phyloP scores from a whole-genome alignment of 92 coral and sea anemone genomes.

The Heteractis magnifica region DNA sequence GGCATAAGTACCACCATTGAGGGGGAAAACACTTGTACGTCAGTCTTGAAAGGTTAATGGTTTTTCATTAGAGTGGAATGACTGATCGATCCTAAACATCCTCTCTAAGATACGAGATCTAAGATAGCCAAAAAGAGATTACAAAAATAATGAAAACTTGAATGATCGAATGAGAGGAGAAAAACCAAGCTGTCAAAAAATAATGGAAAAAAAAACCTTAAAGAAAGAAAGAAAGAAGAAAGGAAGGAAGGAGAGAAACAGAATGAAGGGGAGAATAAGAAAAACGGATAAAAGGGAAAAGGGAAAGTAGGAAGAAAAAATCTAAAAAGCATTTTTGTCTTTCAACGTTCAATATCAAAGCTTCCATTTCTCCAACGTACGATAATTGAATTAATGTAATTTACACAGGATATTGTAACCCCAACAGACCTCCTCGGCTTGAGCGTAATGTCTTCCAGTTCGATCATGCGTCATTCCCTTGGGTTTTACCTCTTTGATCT shows the following conservation, averaged over 20 bases:
- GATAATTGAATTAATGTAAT: too few relatives aligned
- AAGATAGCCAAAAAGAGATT: neutral
- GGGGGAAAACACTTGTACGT: too few relatives aligned
- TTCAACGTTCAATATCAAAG: neutral
- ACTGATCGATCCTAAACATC: neutral
- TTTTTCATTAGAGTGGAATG: neutral
- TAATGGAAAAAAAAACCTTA: too few relatives aligned
- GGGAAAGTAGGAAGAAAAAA: neutral
- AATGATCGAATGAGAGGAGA: neutral
- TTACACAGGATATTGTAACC: too few relatives aligned
- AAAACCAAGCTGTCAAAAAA: too few relatives aligned
- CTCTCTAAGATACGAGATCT: too few relatives aligned
- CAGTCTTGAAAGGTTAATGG: too few relatives aligned
- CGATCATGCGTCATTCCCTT: too few relatives aligned
- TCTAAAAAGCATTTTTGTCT: neutral
- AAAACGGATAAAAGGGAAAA: neutral
- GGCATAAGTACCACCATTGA: too few relatives aligned
- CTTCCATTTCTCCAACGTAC: neutral
- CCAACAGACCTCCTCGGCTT: too few relatives aligned
- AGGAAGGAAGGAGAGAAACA: neutral
- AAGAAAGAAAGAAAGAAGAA: neutral
- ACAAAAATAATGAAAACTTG: neutral
- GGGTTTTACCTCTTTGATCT: too few relatives aligned
- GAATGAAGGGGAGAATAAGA: neutral
- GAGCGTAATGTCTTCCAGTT: too few relatives aligned